These are phyloP conservation scores for Zaprionus obscuricornis DNA, from an alignment of 2,888 invertebrate genomes.

Conservation along the genomic window DNA sequence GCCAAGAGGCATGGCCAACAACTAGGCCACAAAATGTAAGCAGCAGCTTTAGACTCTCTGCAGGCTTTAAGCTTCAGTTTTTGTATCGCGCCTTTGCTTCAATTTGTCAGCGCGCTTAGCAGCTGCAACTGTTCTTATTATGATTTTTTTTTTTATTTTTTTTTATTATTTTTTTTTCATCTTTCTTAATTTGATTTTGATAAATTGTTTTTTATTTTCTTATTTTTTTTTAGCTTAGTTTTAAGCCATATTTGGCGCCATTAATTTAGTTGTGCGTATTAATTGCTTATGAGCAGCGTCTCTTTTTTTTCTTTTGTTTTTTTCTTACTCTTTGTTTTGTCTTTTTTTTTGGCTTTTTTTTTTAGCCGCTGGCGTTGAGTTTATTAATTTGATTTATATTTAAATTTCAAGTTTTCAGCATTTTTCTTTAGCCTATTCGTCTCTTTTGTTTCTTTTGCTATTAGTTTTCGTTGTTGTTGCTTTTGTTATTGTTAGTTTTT, in stretches of 20 bases:
- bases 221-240: conserved; percentile 42
- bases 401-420: conserved; percentile 61
- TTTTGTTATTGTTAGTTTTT: conserved; percentile 15
- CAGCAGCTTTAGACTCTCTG: too few relatives aligned
- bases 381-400: conserved; percentile 65
- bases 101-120: conserved; percentile 31
- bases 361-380: conserved; percentile 29
- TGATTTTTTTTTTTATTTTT: neutral
- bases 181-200: conserved; percentile 32
- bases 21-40: conserved; percentile 20
- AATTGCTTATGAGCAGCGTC: conserved; percentile 40
- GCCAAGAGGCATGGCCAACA: conserved; percentile 11
- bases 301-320: neutral
- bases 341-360: conserved; percentile 5
- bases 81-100: conserved; percentile 18
- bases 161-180: conserved; percentile 1
- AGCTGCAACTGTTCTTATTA: neutral
- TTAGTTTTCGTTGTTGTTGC: conserved; percentile 20
- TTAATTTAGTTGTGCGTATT: conserved; percentile 69
- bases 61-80: too few relatives aligned
- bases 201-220: conserved; percentile 56
- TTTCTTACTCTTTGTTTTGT: neutral
- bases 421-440: conserved; percentile 38
- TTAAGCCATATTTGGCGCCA: conserved; percentile 57
- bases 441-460: conserved; percentile 2